Evolutionary conservation across 2,888 invertebrate species (phyloP), one percentile per base, ranked within the genome.

Genomic region (Schrankia costaestrigalis): DNA sequence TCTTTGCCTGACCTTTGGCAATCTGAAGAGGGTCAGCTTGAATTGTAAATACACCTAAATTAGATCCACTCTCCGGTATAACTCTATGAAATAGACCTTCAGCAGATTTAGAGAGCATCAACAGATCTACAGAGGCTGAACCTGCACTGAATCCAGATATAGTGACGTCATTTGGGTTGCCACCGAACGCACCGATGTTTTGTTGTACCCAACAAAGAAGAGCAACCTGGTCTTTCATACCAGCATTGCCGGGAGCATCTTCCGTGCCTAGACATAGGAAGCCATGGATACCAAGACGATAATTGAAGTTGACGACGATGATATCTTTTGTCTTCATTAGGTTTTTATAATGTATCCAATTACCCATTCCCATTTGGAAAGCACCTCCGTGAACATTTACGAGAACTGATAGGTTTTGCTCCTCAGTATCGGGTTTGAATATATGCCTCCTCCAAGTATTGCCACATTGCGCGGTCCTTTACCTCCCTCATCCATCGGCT

Each of bases 181-280:
- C 73, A 0, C 75, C 68, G 25, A 67, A 75, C 3, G 34, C 56
- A 0, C 51, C 63, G 6, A 73, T 73, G 26, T 75, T 70, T 9
- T 53, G 52, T 15, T 67, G 53, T 2, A 75, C 72, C 75, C 75
- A 75, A 0, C 57, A 56, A n/a, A 75, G 38, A 2, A 68, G 41
- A 0, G 68, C 64, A 3, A 75, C 45, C 41, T 70, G 71, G 23
- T 75, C 73, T 41, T 75, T 75, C 48, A 75, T 46, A 1, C 75
- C 73, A 6, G 72, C 75, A 30, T 74, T 74, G 3, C 72, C 74
- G 2, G 72, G 71, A 0, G 39, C 49, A 21, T 54, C 56, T 18
- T 57, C 32, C 2, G 72, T 72, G 1, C 71, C 71, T 3, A 71
- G 42, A 32, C 66, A 69, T 1, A 71, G 42, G 32, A 69, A 69